Evolutionary conservation across 2,113 vertebrate species (phyloP), one percentile per base, ranked within the genome.

Genomic region (Nothobranchius furzeri): DNA sequence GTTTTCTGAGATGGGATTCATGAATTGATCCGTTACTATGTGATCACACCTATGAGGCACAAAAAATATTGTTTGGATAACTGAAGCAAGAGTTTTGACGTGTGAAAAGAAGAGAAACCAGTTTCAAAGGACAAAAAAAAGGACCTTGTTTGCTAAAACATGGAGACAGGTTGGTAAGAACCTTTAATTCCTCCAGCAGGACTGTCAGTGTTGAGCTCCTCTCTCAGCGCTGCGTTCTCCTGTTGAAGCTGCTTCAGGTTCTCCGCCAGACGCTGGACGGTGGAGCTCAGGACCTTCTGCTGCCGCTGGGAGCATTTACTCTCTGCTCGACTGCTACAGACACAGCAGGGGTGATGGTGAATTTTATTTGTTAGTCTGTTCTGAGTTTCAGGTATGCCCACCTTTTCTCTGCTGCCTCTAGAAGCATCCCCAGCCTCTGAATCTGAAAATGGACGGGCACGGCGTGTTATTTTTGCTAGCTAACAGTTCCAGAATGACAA

Each of bases 331-430:
- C 83, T 84, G 8, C 90, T 92, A 68, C n/a, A 68, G 36, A 51
- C 17, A 56, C 47, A 45, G 4, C 1, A 55, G 9, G 46, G 7
- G 13, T 7, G 36, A 12, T 9, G 14, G 11, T 17, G 45, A 25
- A 40, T 40, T 40, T 40, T 40, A 8, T 30, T n/a, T 6, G 15
- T 7, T 6, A 14, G 3, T 9, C 5, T n/a, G n/a, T 7, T 10
- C 10, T 11, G n/a, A 53, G 9, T 47, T 62, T 54, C 1, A 55
- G 2, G 45, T 17, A n/a, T 17, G 13, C 24, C 6, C 89, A 98
- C 97, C 92, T 96, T 89, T 93, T 96, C 83, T 94, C 94, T 59
- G 89, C 50, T 1, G 84, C 57, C 56, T 96, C 94, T 60, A 98
- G 79, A 40, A 96, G 91, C 35, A 90, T 82, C 43, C 92, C 95